Evolutionary conservation across 1,140 invertebrate genomes (phyloP), one percentile per base, ranked within the genome.

Genomic region (Aphis gossypii): DNA sequence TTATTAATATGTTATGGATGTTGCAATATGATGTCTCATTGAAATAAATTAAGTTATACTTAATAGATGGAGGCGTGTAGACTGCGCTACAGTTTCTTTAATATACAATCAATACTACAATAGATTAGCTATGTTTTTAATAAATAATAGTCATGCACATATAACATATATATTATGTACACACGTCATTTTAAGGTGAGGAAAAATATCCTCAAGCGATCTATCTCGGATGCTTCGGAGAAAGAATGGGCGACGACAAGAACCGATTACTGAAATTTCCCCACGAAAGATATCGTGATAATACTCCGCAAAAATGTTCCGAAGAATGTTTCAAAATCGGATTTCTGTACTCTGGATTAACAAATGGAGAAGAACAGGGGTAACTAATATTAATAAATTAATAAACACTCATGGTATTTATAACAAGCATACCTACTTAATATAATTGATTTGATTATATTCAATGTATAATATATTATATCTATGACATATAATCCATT

Each of bases 281-380:
- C 1, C 46, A 82, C 18, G 46, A 92, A 35, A 35, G 23, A n/a
- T 82, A 92, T 18, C 1, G 3, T 0, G 44, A 92, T 38, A 92
- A 92, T 25, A 82, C n/a, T 51, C 90, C 90, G 2, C 90, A 92
- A 38, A 82, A 92, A 92, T 92, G 90, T 51, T 82, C 90, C 1
- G 90, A 92, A 83, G 68, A 92, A 83, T 92, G 90, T 92, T 92
- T 92, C 68, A 92, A 92, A 92, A 92, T 35, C 4, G 90, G 90
- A 83, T 92, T 48, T 83, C 38, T 92, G 6, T 92, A 92, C 23
- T 92, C 90, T 14, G 90, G 90, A 48, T 35, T n/a, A 7, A 92
- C 90, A 25, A 82, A 92, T 48, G 90, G 68, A 48, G 30, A 48
- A 56, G 25, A 23, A 11, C 5, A 35, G 2, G 90, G 90, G 90